Evolutionary conservation across 2,888 invertebrate genomes (phyloP), one percentile per base, ranked within the genome.

Genomic region (Watsonalla cultraria): DNA sequence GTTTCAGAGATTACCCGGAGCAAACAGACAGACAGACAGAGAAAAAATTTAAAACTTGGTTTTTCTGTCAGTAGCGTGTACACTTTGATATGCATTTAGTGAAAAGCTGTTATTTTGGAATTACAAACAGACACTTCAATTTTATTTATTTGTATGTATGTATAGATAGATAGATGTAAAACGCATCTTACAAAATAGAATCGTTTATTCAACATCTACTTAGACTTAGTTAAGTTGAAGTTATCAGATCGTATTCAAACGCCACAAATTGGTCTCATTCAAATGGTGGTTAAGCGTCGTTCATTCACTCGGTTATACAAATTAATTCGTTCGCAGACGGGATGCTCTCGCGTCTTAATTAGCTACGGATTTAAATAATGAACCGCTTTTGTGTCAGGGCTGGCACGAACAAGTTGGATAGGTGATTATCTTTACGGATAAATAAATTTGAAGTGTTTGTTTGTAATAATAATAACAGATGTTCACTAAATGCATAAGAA

Each of bases 231-330:
- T 37, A 37, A 7, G 37, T 64, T 68, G 52, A 58, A 47, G 33
- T 66, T 69, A 68, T 68, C 68, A 54, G 67, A 68, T 65, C 8
- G 8, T 60, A 62, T 67, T 67, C 59, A 67, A 69, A 68, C 64
- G 62, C 47, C 56, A 70, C 72, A 68, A 70, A 72, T 72, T 72
- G 68, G 62, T 45, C 65, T 64, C 70, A 72, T 69, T 70, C 68
- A 70, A 64, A 65, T 53, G 55, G 51, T 69, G 66, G 65, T 64
- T 58, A 60, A 54, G 52, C 57, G 48, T 51, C 70, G 65, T 69
- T 68, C 67, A 59, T 60, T 54, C 53, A 48, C 68, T 66, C 67
- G 49, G n/a, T 49, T 37, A 13, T 67, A 67, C 67, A 68, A 68
- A 68, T 69, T 68, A 65, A 69, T 69, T 65, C 61, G 54, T 65